phyloP scores from a whole-genome alignment of 2,113 vertebrate genomes.

The Gasterosteus nipponicus region DNA sequence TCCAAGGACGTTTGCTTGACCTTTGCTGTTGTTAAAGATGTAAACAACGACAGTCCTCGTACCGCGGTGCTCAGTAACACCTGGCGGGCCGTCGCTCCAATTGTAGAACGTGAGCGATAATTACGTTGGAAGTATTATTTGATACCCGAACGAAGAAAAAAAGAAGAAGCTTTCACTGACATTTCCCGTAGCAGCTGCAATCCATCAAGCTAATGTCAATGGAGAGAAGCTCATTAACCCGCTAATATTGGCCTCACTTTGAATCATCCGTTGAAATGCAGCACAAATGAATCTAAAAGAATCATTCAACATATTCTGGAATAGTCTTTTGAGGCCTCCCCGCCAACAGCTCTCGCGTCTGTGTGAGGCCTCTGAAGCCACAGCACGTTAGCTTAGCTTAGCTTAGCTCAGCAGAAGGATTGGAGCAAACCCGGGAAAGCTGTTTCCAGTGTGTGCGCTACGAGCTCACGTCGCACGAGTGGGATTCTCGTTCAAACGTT shows the following conservation, averaged over 20 bases:
- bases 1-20: neutral
- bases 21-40: conserved; percentile 5
- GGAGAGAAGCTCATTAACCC: neutral
- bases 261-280: neutral
- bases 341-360: neutral
- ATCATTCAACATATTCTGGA: conserved; percentile 14
- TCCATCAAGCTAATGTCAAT: conserved; percentile 22
- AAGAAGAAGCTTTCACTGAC: conserved; percentile 15
- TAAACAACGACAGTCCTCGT: neutral
- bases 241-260: neutral
- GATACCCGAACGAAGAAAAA: neutral
- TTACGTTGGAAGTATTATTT: neutral
- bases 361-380: neutral
- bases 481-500: conserved; percentile 6
- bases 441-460: neutral
- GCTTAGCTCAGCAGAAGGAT: neutral
- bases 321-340: neutral
- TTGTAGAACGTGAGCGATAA: conserved; percentile 5
- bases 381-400: neutral
- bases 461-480: neutral
- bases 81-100: conserved; percentile 12
- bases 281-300: neutral
- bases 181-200: conserved; percentile 1
- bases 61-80: conserved; percentile 4
- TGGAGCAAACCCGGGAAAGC: neutral